Evolutionary conservation across 2,888 invertebrate species (phyloP), one percentile per base, ranked within the genome.

Genomic region (Mermis nigrescens): DNA sequence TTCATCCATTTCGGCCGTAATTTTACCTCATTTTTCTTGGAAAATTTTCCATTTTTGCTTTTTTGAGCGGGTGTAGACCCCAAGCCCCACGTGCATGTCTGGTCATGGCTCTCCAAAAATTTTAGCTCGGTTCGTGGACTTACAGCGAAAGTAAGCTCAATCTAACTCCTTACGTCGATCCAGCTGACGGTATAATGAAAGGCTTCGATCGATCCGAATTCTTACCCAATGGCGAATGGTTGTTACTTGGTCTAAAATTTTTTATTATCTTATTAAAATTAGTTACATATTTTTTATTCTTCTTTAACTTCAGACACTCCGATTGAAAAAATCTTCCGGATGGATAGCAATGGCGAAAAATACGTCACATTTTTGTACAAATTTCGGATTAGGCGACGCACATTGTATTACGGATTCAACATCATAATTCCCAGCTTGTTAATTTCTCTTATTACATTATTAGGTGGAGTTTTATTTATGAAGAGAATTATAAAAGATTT

Each of bases 191-290:
- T 48, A 48, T 48, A 7, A 48, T 48, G 51, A 12, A 24, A 7
- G 29, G 29, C 22, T 29, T 53, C 31, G 54, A 53, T 24, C 27
- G 7, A 29, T 29, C 88, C 79, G 91, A 86, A 80, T 98, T 94
- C 81, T 91, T 95, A 73, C 85, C 89, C 68, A 98, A 95, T 78
- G 98, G 95, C 74, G 98, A 98, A 81, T 98, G 95, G 95, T 89
- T 92, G 78, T 81, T 98, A 70, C 82, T 95, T 78, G 92, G 94
- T 91, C 4, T 31, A 31, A 24, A n/a, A n/a, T 38, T 38, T 38
- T 38, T 7, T 38, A 38, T 38, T 12, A 38, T 38, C 12, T 19
- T 38, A 12, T 38, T 38, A 12, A 38, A 19, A 7, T 38, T 19
- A 38, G 38, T 38, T 38, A 19, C 7, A 7, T 38, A 12, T 38